Evolutionary conservation across 30 jellyfish, hydroid and myxozoan species (phyloP).

Genomic region (Chironex yamaguchii): DNA sequence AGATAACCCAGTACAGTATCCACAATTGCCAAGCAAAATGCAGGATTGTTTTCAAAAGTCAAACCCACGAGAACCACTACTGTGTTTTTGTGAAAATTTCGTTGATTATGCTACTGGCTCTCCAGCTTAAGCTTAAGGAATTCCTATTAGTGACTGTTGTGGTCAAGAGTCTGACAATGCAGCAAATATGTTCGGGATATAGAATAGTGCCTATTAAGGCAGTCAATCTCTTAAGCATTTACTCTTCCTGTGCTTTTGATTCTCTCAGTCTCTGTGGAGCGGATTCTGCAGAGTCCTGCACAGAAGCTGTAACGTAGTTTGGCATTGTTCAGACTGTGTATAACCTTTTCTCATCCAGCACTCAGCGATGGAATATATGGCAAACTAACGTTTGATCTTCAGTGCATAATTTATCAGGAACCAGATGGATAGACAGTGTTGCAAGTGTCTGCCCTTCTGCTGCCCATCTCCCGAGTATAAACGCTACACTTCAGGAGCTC

Average conservation of each 20-base stretch:
- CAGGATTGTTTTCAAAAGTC: no score
- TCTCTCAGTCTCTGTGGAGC: slow-evolving; percentile 66
- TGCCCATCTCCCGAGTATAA: not conserved
- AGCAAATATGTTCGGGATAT: slow-evolving; percentile 72
- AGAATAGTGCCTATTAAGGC: slow-evolving; percentile 66
- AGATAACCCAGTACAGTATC: no score
- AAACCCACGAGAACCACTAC: no score
- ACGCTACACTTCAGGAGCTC: slow-evolving; percentile 18
- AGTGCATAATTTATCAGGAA: slow-evolving; percentile 34
- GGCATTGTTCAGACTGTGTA: slow-evolving; percentile 39
- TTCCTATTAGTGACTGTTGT: slow-evolving; percentile 67
- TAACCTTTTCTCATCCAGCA: not conserved
- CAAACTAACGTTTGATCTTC: not conserved
- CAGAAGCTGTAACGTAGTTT: slow-evolving; percentile 57
- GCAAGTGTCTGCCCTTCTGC: not conserved
- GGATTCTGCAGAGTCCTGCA: slow-evolving; percentile 73
- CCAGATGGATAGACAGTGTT: slow-evolving; percentile 54
- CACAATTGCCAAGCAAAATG: no score
- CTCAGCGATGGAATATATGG: not conserved
- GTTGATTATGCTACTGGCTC: no score
- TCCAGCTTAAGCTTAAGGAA: no score
- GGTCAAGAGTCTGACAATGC: slow-evolving; percentile 76
- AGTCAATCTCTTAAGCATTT: slow-evolving; percentile 59
- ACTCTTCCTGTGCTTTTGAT: slow-evolving; percentile 67
- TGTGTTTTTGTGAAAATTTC: no score